These are phyloP conservation scores for Anastrepha obliqua DNA, from an alignment of 1,140 invertebrate species.

Conservation along the genomic window DNA sequence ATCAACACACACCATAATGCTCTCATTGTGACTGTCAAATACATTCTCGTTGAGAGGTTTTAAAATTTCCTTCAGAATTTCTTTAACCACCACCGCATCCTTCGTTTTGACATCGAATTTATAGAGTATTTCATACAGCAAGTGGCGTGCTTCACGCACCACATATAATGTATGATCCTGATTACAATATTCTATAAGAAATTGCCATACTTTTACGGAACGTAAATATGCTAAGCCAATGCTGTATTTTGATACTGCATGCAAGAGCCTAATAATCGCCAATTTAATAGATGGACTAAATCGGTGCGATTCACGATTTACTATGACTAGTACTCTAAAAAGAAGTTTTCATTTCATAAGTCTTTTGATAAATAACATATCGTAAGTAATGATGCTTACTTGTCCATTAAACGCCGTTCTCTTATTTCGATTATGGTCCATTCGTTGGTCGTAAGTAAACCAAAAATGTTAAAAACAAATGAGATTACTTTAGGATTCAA, in stretches of 20 bases:
- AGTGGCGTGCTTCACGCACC: constrained; percentile 77
- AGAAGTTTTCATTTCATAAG: neutral
- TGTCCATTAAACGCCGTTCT: constrained; percentile 64
- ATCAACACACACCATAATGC: constrained; percentile 72
- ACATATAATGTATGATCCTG: constrained; percentile 80
- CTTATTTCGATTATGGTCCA: constrained; percentile 66
- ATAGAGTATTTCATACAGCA: constrained; percentile 76
- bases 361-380: neutral
- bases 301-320: constrained; percentile 59
- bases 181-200: constrained; percentile 77
- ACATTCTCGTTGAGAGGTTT: constrained; percentile 75
- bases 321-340: constrained; percentile 62
- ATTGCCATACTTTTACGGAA: constrained; percentile 76
- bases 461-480: constrained; percentile 71
- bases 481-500: constrained; percentile 70
- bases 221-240: constrained; percentile 78
- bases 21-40: constrained; percentile 59
- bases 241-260: constrained; percentile 76
- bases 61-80: constrained; percentile 75
- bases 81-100: constrained; percentile 74
- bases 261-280: constrained; percentile 78
- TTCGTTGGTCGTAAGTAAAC: constrained; percentile 68
- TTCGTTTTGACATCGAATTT: constrained; percentile 74
- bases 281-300: constrained; percentile 77
- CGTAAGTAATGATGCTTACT: constrained; percentile 59